Percentiles rank a stretch among this genome's conserved stretches.
phyloP scores from a whole-genome alignment of 2,113 vertebrate species.

The Oreochromis spilurus region DNA sequence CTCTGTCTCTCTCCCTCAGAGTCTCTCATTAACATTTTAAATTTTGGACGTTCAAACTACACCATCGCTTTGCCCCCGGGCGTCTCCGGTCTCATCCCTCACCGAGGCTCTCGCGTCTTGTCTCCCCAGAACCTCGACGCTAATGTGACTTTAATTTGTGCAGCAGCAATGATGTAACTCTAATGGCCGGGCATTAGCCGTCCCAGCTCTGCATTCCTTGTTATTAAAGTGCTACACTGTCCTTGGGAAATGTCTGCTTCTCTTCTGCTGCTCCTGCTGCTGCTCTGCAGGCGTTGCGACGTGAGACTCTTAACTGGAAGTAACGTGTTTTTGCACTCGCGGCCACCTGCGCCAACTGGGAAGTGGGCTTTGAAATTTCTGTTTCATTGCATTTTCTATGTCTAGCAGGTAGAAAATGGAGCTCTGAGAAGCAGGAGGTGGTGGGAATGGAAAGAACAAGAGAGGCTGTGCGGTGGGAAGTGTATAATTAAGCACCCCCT shows the following conservation, averaged over 20 bases:
- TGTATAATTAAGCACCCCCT: neutral
- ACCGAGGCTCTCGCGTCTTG: neutral
- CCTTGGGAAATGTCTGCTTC: slow-evolving; percentile 49
- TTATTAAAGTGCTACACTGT: slow-evolving; percentile 51
- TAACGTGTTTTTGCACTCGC: neutral
- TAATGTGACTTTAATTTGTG: slow-evolving; percentile 64
- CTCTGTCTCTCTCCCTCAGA: neutral
- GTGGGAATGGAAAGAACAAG: neutral
- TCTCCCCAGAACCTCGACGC: slow-evolving; percentile 15
- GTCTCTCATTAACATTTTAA: slow-evolving; percentile 44
- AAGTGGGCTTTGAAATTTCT: slow-evolving; percentile 11
- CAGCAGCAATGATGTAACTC: slow-evolving; percentile 52
- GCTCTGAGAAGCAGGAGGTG: neutral
- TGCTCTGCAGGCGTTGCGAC: slow-evolving; percentile 3
- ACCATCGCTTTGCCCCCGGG: slow-evolving; percentile 17
- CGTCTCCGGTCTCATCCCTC: slow-evolving; percentile 18
- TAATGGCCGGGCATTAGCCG: slow-evolving; percentile 49
- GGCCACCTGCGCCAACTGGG: slow-evolving; percentile 14
- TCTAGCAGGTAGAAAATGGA: slow-evolving; percentile 16
- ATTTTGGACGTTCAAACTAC: slow-evolving; percentile 23
- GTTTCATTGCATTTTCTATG: slow-evolving; percentile 36
- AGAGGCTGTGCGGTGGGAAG: neutral
- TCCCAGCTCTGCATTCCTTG: slow-evolving; percentile 26
- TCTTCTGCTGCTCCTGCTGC: neutral
- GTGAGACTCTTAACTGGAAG: neutral